Conservation (phyloP, 1,140 invertebrate species). For the Drosophila neocordata region DNA sequence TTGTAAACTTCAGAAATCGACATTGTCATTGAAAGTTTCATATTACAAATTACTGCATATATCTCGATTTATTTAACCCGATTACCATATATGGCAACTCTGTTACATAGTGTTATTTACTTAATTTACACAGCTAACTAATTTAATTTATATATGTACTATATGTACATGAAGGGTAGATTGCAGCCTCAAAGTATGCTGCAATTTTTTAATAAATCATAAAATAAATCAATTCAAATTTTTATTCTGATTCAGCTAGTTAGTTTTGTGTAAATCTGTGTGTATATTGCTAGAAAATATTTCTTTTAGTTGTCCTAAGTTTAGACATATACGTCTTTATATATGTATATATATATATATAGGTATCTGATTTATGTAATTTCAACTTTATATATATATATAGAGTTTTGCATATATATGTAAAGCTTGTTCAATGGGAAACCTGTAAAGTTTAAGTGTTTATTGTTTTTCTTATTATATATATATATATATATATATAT, state of each 20-base stretch:
- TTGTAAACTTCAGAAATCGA: no score
- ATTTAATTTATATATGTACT: neutral
- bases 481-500: slow-evolving; percentile 31
- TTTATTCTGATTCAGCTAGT: neutral
- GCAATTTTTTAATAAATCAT: neutral
- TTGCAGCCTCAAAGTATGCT: slow-evolving; percentile 5
- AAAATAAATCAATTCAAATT: neutral
- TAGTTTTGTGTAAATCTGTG: slow-evolving; percentile 18
- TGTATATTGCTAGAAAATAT: slow-evolving; percentile 52
- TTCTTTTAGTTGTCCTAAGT: slow-evolving; percentile 22
- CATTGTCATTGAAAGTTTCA: no score
- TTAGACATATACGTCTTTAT: slow-evolving; percentile 33
- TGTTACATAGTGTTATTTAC: slow-evolving; percentile 5
- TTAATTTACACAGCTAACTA: slow-evolving; percentile 2
- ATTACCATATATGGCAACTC: neutral
- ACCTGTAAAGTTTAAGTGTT: slow-evolving; percentile 77
- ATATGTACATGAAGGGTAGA: neutral
- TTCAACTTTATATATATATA: slow-evolving; percentile 42
- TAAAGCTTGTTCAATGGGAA: slow-evolving; percentile 73
- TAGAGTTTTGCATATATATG: slow-evolving; percentile 27
- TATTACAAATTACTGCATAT: neutral
- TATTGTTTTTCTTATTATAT: slow-evolving; percentile 32
- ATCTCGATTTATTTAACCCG: neutral
- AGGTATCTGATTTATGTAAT: slow-evolving; percentile 23
- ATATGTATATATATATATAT: neutral